Conservation (phyloP, 2,797 vertebrate species). For the Mastacembelus armatus region DNA sequence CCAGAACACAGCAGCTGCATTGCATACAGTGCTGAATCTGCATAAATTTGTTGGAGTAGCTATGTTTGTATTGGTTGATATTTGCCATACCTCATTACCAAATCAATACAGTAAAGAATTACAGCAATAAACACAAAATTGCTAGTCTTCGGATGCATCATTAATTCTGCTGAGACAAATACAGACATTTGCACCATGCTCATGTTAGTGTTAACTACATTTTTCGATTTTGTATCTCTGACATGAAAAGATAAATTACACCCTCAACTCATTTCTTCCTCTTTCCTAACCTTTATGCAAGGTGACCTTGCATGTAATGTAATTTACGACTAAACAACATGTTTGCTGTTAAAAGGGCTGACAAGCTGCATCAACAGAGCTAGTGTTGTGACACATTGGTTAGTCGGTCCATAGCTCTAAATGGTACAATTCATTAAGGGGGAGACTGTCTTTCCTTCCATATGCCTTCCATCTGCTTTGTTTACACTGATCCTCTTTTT, state of each 20-base stretch:
- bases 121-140: slow-evolving; percentile 27
- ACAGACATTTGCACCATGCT: slow-evolving; percentile 50
- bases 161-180: slow-evolving; percentile 63
- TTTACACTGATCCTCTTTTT: slow-evolving; percentile 52
- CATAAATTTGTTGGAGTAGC: slow-evolving; percentile 34
- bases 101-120: slow-evolving; percentile 37
- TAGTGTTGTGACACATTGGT: slow-evolving; percentile 58
- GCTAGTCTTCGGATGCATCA: slow-evolving; percentile 27
- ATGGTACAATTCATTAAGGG: slow-evolving; percentile 49
- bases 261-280: slow-evolving; percentile 71
- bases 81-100: not conserved
- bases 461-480: slow-evolving; percentile 63
- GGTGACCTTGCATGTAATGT: slow-evolving; percentile 77
- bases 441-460: slow-evolving; percentile 44
- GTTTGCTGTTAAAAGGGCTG: slow-evolving; percentile 64
- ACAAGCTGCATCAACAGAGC: slow-evolving; percentile 53
- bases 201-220: slow-evolving; percentile 50
- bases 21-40: slow-evolving; percentile 25
- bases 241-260: slow-evolving; percentile 73
- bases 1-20: slow-evolving; percentile 30
- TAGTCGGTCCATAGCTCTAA: slow-evolving; percentile 52
- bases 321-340: slow-evolving; percentile 77
- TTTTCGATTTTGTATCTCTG: slow-evolving; percentile 62
- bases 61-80: slow-evolving; percentile 16
- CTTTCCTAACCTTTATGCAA: slow-evolving; percentile 77